Evolutionary conservation across 2,888 invertebrate species (phyloP).

Genomic region (Cybosia mesomella): DNA sequence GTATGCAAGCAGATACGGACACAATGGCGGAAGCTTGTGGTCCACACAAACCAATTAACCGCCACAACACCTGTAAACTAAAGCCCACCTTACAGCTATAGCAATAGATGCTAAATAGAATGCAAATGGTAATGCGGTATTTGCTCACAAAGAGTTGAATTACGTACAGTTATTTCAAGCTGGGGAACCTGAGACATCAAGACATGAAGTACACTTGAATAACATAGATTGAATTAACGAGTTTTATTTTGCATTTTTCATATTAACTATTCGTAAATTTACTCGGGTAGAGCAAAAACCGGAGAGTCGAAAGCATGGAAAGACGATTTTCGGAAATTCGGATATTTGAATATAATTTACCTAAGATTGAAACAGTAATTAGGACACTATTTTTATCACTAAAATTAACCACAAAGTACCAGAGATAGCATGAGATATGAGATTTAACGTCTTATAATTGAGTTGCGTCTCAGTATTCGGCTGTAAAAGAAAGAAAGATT

Average conservation of each 20-base stretch:
- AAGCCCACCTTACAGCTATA: slow-evolving; percentile 44
- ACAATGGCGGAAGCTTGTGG: slow-evolving; percentile 70
- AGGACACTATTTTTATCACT: too few relatives aligned
- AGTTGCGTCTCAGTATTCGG: too few relatives aligned
- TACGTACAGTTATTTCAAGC: slow-evolving; percentile 64
- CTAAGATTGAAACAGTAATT: too few relatives aligned
- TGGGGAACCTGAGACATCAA: slow-evolving; percentile 59
- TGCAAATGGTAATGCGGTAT: slow-evolving; percentile 43
- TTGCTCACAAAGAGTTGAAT: slow-evolving; percentile 58
- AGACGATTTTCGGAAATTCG: not conserved
- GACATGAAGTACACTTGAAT: slow-evolving; percentile 25
- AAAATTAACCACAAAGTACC: too few relatives aligned
- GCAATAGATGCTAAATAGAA: slow-evolving; percentile 46
- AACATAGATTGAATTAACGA: slow-evolving; percentile 19
- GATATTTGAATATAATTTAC: too few relatives aligned
- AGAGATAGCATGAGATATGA: too few relatives aligned
- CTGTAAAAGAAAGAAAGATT: too few relatives aligned
- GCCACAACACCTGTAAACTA: slow-evolving; percentile 22
- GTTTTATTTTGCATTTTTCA: slow-evolving; percentile 3
- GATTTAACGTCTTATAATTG: too few relatives aligned
- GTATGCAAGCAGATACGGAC: slow-evolving; percentile 59
- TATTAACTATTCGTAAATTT: not conserved
- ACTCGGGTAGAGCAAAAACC: too few relatives aligned
- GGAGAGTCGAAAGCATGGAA: not conserved
- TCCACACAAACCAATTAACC: slow-evolving; percentile 44